Conservation (phyloP, 2,888 invertebrate genomes). For the Apotomis turbidana region DNA sequence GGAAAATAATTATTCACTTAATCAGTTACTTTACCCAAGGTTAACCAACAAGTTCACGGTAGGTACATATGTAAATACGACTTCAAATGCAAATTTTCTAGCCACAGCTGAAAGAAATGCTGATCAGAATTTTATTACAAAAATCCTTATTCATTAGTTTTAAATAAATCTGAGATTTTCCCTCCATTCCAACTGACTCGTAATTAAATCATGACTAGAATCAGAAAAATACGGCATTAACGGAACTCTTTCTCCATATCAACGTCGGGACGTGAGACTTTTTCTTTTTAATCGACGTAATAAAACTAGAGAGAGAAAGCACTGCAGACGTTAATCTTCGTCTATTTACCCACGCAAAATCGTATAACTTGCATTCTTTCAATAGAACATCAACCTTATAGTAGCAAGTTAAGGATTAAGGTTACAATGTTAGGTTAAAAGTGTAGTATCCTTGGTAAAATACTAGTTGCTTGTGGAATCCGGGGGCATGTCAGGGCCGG, state of each 20-base stretch:
- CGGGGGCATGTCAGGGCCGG: neutral
- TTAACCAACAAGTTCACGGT: neutral
- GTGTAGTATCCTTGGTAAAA: neutral
- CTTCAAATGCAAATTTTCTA: neutral
- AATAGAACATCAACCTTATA: neutral
- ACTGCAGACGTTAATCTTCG: constrained; percentile 21
- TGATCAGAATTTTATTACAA: constrained; percentile 25
- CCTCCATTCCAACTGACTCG: constrained; percentile 27
- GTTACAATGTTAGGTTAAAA: neutral
- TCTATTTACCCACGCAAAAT: neutral
- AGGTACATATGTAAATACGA: neutral
- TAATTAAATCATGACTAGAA: constrained; percentile 39
- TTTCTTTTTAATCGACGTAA: constrained; percentile 32
- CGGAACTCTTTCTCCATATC: constrained; percentile 27
- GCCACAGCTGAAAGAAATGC: constrained; percentile 9
- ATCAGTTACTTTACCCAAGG: neutral
- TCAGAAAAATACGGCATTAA: constrained; percentile 33
- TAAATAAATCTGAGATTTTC: constrained; percentile 25
- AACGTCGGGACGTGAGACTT: constrained; percentile 23
- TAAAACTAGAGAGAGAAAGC: constrained; percentile 24
- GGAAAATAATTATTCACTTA: too few relatives aligned
- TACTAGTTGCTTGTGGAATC: constrained; percentile 9
- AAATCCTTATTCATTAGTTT: constrained; percentile 32
- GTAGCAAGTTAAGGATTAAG: neutral
- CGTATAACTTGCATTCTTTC: neutral